A percentile compares a stretch with the other conserved stretches of the same genome.
Conservation (phyloP, 1,140 invertebrate species). For the Drosophila ironensis region DNA sequence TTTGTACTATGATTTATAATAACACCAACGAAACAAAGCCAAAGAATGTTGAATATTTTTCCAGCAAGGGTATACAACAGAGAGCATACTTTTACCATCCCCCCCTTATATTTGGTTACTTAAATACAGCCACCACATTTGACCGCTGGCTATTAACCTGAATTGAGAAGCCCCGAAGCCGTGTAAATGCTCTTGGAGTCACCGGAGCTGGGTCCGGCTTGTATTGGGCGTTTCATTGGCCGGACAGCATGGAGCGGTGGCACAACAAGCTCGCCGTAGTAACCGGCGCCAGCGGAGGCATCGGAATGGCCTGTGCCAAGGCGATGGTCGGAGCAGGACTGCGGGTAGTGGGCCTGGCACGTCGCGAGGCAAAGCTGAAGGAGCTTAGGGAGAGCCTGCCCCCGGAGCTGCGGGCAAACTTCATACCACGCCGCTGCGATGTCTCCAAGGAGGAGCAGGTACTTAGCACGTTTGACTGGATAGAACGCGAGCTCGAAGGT, state of each 20-base stretch:
- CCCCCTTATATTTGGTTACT: too few species aligned
- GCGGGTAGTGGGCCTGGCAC: constrained; percentile 87
- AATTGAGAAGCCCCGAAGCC: constrained; percentile 10
- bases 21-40: too few species aligned
- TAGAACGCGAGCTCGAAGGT: constrained; percentile 85
- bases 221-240: constrained; percentile 7
- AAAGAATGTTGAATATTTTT: too few species aligned
- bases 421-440: constrained; percentile 84
- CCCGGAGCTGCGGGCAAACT: constrained; percentile 68
- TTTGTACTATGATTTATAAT: too few species aligned
- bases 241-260: constrained; percentile 71
- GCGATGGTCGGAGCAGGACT: constrained; percentile 83
- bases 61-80: too few species aligned
- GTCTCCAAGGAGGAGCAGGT: constrained; percentile 87
- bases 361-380: constrained; percentile 85
- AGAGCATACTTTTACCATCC: too few species aligned
- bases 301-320: constrained; percentile 83
- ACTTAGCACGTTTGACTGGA: constrained; percentile 86
- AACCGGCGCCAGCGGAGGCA: constrained; percentile 83
- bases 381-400: constrained; percentile 77
- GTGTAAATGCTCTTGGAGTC: neutral
- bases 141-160: neutral
- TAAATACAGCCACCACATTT: neutral
- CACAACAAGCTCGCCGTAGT: constrained; percentile 79
- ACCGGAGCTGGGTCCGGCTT: neutral